Conservation (phyloP, 2,888 invertebrate species). For the Tanytarsus gracilentus region DNA sequence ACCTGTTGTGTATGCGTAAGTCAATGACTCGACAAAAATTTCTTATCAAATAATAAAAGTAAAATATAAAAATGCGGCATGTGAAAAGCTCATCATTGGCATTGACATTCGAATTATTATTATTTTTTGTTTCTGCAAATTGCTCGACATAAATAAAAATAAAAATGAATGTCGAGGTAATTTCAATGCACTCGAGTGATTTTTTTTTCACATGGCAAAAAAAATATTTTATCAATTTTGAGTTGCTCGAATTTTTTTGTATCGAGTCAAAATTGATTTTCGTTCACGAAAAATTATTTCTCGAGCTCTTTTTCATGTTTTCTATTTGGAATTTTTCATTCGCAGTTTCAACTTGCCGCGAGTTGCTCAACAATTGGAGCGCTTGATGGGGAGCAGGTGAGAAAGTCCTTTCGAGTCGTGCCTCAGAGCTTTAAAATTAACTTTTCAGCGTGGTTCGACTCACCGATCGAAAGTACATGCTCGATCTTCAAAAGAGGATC, state of each 20-base stretch:
- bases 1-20: slow-evolving; percentile 13
- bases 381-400: slow-evolving; percentile 40
- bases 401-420: background rate
- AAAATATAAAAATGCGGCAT: background rate
- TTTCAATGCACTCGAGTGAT: background rate
- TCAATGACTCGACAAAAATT: background rate
- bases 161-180: background rate
- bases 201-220: background rate
- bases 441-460: slow-evolving; percentile 49
- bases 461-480: slow-evolving; percentile 57
- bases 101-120: too few species aligned
- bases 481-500: slow-evolving; percentile 49
- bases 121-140: too few species aligned
- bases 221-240: background rate
- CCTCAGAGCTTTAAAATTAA: background rate
- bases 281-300: slow-evolving; percentile 9
- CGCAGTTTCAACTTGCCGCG: slow-evolving; percentile 42
- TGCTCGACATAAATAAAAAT: background rate
- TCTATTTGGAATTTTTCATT: background rate
- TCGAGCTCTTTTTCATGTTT: background rate
- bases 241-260: background rate
- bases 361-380: slow-evolving; percentile 41
- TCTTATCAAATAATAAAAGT: background rate
- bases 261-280: slow-evolving; percentile 1
- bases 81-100: too few species aligned